These are phyloP conservation scores for Sminthopsis crassicaudata DNA, from an alignment of 2,113 vertebrate genomes.

Conservation along the genomic window DNA sequence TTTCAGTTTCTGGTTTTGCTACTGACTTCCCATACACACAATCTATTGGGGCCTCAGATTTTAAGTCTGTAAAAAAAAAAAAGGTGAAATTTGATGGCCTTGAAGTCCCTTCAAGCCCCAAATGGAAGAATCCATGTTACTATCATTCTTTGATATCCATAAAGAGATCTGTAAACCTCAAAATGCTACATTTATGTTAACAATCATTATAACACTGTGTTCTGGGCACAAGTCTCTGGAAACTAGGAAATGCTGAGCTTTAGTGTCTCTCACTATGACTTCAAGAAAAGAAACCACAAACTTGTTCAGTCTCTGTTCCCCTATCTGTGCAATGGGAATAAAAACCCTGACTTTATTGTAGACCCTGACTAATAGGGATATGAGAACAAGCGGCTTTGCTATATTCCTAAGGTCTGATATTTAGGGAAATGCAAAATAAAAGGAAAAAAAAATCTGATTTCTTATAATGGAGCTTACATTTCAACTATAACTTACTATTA, in stretches of 20 bases:
- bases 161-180: not conserved
- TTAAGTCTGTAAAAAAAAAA: not conserved
- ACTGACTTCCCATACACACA: not conserved
- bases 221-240: not conserved
- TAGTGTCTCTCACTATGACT: not conserved
- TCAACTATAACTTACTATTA: not conserved
- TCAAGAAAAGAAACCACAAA: not conserved
- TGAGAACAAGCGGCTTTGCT: not conserved
- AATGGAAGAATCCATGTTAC: not conserved
- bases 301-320: not conserved
- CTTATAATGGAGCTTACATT: not conserved
- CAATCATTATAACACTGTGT: not conserved
- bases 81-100: not conserved
- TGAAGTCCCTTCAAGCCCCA: not conserved
- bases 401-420: constrained; percentile 18
- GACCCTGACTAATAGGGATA: not conserved
- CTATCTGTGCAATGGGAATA: constrained; percentile 22
- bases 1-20: not conserved
- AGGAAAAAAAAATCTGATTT: not conserved
- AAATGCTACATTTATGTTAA: not conserved
- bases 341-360: not conserved
- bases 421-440: not conserved
- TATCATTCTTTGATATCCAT: not conserved
- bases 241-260: not conserved
- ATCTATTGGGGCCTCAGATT: not conserved